Base-by-base conservation (phyloP, 2,888 invertebrate species). In the Drosophila gaucha region DNA sequence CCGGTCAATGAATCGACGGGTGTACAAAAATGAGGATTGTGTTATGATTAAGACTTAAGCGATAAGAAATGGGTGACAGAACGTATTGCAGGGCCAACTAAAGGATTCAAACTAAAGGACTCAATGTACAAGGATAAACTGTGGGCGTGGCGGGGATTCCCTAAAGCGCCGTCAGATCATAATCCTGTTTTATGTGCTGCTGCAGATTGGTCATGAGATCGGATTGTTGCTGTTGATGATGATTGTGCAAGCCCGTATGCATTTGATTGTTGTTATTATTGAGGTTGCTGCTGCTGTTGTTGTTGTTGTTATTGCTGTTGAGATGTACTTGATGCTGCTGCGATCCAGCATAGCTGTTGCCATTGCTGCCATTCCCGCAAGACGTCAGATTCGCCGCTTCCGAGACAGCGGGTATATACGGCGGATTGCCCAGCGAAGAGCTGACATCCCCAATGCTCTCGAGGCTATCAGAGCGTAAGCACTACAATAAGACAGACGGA, bases 161-260 rank as follows among this genome's bases (percentile, higher is more conserved):
- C 94, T 95, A 95, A 91, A 94, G 93, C 54, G 96, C 95, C 91
- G 96, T 97, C 88, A 97, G 94, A 91, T 96, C 97, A 91, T 97
- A 97, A 92, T 97, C 97, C 82, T 96, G 96, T 92, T 97, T 97
- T 89, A 96, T 96, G 89, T 95, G 92, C 70, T 90, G 89, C 75
- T 90, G 90, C 74, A 90, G 89, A 82, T 90, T 91, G 78, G 73
- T 86, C 80, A 90, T 74, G 88, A 90, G 84, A 78, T 91, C 85
- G 84, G 90, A 89, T 82, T 88, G 83, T 28, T 80, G 79, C 12
- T 85, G 85, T 24, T 83, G 86, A 26, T 85, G 89, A 47, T 80
- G 86, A 50, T 58, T 69, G 57, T 74, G 86, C 62, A 77, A 72
- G 47, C 65, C 67, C 49, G 77, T 57, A 20, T 79, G 79, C 78